phyloP scores from a whole-genome alignment of 2,888 invertebrate species.

The Stictocephala bisonia region DNA sequence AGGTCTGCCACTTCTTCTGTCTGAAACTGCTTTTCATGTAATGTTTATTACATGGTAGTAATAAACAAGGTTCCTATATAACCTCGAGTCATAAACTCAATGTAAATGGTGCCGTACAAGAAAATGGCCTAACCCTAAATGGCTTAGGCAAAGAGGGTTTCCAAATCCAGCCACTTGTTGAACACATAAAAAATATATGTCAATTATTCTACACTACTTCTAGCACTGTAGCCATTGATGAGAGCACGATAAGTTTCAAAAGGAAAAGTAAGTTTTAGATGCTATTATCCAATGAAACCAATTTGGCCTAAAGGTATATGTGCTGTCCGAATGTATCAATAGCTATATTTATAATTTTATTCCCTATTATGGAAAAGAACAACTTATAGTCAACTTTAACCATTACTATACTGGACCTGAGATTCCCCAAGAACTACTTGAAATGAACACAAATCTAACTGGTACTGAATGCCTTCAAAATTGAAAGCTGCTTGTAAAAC shows the following conservation, averaged over 20 bases:
- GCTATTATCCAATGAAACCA: not conserved
- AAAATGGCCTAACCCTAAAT: no score
- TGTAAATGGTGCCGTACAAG: no score
- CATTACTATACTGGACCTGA: constrained; percentile 6
- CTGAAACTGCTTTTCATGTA: no score
- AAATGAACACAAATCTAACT: not conserved
- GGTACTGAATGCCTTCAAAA: constrained; percentile 1
- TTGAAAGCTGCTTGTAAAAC: not conserved
- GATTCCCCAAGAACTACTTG: constrained; percentile 3
- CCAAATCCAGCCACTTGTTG: no score
- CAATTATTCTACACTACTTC: no score
- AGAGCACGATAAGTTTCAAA: not conserved
- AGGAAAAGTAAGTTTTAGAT: not conserved
- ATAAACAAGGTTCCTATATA: no score
- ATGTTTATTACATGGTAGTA: no score
- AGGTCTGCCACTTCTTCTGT: no score
- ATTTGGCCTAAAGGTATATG: not conserved
- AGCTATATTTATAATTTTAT: not conserved
- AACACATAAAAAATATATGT: no score
- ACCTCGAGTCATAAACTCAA: no score
- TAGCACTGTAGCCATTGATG: not conserved
- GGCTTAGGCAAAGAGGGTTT: no score
- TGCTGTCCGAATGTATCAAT: not conserved
- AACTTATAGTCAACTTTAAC: not conserved
- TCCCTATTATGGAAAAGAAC: not conserved